Conservation (phyloP, 1,140 invertebrate genomes). For the Maconellicoccus hirsutus region DNA sequence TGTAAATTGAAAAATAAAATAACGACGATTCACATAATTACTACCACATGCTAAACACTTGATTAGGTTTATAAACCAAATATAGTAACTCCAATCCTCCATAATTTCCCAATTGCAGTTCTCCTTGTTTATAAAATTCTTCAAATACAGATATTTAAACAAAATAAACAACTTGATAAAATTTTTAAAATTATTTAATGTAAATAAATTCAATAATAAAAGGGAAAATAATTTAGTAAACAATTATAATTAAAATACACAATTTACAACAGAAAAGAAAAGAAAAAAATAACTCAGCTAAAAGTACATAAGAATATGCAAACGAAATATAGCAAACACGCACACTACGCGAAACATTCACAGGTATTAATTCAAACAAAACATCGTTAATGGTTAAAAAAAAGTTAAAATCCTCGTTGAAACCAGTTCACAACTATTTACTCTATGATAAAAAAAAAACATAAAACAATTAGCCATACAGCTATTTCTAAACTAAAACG, state of each 20-base stretch:
- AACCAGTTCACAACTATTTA: background rate
- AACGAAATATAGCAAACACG: background rate
- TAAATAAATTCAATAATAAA: constrained; percentile 10
- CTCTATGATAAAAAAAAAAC: too few relatives aligned
- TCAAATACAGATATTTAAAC: too few relatives aligned
- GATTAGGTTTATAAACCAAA: too few relatives aligned
- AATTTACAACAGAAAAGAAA: background rate
- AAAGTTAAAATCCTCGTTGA: background rate
- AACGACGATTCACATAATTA: too few relatives aligned
- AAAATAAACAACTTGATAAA: too few relatives aligned
- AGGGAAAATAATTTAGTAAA: background rate
- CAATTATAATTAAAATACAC: constrained; percentile 10
- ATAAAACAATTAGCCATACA: background rate
- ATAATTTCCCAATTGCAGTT: too few relatives aligned
- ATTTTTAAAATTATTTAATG: background rate
- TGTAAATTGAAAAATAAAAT: too few relatives aligned
- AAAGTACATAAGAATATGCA: background rate
- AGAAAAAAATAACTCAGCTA: background rate
- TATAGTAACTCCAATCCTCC: too few relatives aligned
- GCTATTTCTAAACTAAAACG: background rate
- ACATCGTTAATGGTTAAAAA: background rate
- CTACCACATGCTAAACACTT: too few relatives aligned
- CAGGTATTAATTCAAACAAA: background rate
- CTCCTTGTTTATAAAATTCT: too few relatives aligned
- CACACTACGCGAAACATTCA: background rate